A percentile compares a stretch with the other conserved stretches of the same genome.
phyloP scores from a whole-genome alignment of 2,797 vertebrate species.

The Discoglossus pictus region DNA sequence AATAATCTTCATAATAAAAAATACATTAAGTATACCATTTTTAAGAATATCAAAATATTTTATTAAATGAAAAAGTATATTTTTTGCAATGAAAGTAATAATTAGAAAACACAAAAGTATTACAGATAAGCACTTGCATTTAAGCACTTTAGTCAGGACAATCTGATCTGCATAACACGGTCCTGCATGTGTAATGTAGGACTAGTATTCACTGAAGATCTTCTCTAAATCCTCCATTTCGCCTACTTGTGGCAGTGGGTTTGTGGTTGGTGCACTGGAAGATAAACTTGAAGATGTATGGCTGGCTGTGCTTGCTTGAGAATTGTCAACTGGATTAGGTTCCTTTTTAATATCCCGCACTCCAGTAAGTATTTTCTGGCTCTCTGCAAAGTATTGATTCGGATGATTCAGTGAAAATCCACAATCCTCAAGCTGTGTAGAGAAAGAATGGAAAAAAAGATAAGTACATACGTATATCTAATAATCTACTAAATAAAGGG shows the following conservation, averaged over 20 bases:
- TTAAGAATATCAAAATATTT: too few species aligned
- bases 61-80: too few species aligned
- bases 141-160: too few species aligned
- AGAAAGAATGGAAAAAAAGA: slow-evolving; percentile 43
- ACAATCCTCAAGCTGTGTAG: slow-evolving; percentile 80
- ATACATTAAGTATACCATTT: too few species aligned
- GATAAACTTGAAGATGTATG: slow-evolving; percentile 57
- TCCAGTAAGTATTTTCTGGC: slow-evolving; percentile 80
- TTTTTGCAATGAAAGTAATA: not conserved
- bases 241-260: slow-evolving; percentile 51
- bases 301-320: slow-evolving; percentile 59
- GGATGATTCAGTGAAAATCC: slow-evolving; percentile 93
- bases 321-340: slow-evolving; percentile 52
- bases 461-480: too few species aligned
- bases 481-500: too few species aligned
- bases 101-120: not conserved
- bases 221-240: slow-evolving; percentile 80
- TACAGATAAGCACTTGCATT: too few species aligned
- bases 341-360: slow-evolving; percentile 83
- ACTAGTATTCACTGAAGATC: slow-evolving; percentile 74
- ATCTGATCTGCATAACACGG: too few species aligned
- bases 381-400: slow-evolving; percentile 96
- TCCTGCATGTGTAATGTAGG: too few species aligned
- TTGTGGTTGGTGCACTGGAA: slow-evolving; percentile 35
- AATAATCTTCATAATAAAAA: too few species aligned